phyloP scores from a whole-genome alignment of 2,888 invertebrate genomes.

The Agrotis exclamationis region DNA sequence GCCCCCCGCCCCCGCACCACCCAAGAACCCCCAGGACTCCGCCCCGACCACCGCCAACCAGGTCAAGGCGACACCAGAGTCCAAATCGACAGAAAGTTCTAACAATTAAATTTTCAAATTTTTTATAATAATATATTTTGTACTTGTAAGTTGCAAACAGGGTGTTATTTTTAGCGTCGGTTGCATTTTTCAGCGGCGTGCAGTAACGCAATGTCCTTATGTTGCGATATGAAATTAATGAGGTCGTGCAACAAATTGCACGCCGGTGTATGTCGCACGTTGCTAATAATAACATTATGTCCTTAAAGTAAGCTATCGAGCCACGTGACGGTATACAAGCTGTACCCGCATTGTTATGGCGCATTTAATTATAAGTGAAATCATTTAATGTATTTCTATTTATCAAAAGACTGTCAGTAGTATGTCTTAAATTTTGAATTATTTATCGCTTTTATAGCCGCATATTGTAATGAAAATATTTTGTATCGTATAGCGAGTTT shows the following conservation, averaged over 20 bases:
- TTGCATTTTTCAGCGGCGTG: slow-evolving; percentile 38
- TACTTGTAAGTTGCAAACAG: slow-evolving; percentile 44
- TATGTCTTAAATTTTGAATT: slow-evolving; percentile 76
- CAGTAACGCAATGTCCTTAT: slow-evolving; percentile 25
- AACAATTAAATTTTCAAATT: slow-evolving; percentile 57
- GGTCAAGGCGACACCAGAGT: slow-evolving; percentile 84
- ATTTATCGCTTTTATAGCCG: slow-evolving; percentile 74
- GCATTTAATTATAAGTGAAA: slow-evolving; percentile 72
- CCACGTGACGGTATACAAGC: slow-evolving; percentile 80
- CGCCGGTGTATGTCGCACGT: slow-evolving; percentile 2
- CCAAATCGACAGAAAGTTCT: slow-evolving; percentile 78
- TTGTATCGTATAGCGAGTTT: slow-evolving; percentile 64
- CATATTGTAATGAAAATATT: slow-evolving; percentile 67
- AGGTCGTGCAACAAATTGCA: slow-evolving; percentile 39
- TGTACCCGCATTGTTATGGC: slow-evolving; percentile 82
- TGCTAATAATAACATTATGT: slow-evolving; percentile 29
- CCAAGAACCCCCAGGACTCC: slow-evolving; percentile 64
- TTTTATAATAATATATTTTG: slow-evolving; percentile 57
- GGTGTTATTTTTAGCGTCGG: slow-evolving; percentile 41
- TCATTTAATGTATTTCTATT: slow-evolving; percentile 70
- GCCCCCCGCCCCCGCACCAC: slow-evolving; percentile 61
- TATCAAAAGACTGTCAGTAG: slow-evolving; percentile 71
- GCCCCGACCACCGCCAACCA: slow-evolving; percentile 78
- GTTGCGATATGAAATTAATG: slow-evolving; percentile 42
- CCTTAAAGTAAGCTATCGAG: slow-evolving; percentile 51